These are phyloP conservation scores for Synergus laeviventris DNA, from an alignment of 2,888 invertebrate genomes.

Conservation along the genomic window DNA sequence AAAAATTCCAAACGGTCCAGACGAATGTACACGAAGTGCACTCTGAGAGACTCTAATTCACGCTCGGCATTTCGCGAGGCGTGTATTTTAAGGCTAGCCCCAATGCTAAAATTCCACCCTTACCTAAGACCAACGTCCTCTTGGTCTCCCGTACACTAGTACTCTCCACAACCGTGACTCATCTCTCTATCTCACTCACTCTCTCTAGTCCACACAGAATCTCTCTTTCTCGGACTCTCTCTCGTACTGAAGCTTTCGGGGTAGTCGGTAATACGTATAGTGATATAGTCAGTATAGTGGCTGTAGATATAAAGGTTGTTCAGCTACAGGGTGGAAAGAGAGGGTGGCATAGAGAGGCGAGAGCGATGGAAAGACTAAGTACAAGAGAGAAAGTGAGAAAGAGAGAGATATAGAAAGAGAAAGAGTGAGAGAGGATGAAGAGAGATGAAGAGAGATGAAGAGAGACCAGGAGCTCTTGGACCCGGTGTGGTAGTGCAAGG, in stretches of 20 bases:
- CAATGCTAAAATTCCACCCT: slow-evolving; percentile 72
- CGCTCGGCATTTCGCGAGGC: slow-evolving; percentile 71
- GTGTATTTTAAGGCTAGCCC: slow-evolving; percentile 72
- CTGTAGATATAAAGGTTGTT: slow-evolving; percentile 74
- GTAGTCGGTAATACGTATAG: slow-evolving; percentile 63
- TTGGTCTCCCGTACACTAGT: slow-evolving; percentile 39
- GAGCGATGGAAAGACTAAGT: slow-evolving; percentile 49
- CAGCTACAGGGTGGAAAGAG: slow-evolving; percentile 58
- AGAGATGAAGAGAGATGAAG: slow-evolving; percentile 50
- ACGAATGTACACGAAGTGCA: slow-evolving; percentile 47
- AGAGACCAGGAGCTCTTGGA: slow-evolving; percentile 63
- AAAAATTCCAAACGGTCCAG: slow-evolving; percentile 71
- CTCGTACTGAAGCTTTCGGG: slow-evolving; percentile 63
- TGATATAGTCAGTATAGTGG: slow-evolving; percentile 56
- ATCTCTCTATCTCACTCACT: slow-evolving; percentile 51
- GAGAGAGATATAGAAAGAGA: slow-evolving; percentile 48
- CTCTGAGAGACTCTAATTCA: slow-evolving; percentile 67
- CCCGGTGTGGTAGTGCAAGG: slow-evolving; percentile 72
- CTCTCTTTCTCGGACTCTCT: slow-evolving; percentile 47
- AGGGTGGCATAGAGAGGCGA: slow-evolving; percentile 42
- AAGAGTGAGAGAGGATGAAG: slow-evolving; percentile 39
- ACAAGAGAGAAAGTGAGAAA: slow-evolving; percentile 43
- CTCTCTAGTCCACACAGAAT: slow-evolving; percentile 48
- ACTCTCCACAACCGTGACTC: slow-evolving; percentile 40
- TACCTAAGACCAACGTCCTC: slow-evolving; percentile 56